Percentiles rank a stretch among this genome's conserved stretches.
phyloP scores from a whole-genome alignment of 1,140 invertebrate species.

The Maconellicoccus hirsutus region DNA sequence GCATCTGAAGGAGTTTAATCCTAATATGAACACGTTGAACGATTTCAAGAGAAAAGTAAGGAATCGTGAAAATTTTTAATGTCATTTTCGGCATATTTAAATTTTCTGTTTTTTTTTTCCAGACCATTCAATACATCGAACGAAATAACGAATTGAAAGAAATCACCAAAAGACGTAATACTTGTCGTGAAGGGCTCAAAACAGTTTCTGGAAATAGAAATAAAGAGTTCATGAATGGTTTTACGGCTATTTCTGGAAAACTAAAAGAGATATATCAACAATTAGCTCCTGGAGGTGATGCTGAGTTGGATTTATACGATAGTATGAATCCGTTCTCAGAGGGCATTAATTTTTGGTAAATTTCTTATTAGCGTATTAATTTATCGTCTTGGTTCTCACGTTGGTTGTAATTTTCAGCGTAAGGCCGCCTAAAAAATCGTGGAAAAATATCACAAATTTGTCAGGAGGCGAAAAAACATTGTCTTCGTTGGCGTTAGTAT shows the following conservation, averaged over 20 bases:
- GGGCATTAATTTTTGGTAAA: conserved; percentile 82
- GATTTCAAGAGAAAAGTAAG: conserved; percentile 51
- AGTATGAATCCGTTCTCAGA: conserved; percentile 92
- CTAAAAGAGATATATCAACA: conserved; percentile 95
- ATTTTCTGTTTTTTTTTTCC: conserved; percentile 28
- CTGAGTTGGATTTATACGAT: conserved; percentile 90
- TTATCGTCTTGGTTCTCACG: no score
- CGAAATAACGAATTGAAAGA: conserved; percentile 69
- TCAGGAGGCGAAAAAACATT: conserved; percentile 98
- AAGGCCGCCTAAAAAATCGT: conserved; percentile 93
- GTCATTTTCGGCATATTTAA: neutral
- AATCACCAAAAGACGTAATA: conserved; percentile 63
- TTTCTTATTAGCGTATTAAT: no score
- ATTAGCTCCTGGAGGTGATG: conserved; percentile 97
- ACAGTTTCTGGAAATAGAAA: conserved; percentile 51
- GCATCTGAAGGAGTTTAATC: conserved; percentile 52
- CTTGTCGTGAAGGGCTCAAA: conserved; percentile 61
- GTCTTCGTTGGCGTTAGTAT: conserved; percentile 90
- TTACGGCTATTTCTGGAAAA: conserved; percentile 79
- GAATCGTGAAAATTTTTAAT: no score
- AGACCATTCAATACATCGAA: conserved; percentile 61
- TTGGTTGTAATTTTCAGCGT: conserved; percentile 50
- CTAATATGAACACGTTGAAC: conserved; percentile 67
- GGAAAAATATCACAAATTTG: conserved; percentile 97
- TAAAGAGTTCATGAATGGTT: conserved; percentile 83